Evolutionary conservation across 2,797 vertebrate genomes (phyloP).

Genomic region (Ispidina lecontei): DNA sequence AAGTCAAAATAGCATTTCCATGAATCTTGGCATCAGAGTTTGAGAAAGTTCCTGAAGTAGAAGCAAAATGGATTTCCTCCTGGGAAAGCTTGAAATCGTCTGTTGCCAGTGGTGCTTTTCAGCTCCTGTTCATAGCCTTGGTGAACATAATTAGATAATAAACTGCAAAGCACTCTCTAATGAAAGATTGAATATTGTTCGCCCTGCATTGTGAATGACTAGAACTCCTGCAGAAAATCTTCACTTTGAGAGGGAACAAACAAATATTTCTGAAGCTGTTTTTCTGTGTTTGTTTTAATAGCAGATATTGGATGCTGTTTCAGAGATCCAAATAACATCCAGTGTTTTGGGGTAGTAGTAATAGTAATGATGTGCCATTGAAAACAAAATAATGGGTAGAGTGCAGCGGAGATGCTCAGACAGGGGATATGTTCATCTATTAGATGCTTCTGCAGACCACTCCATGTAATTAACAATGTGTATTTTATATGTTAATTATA

Average conservation of each 20-base stretch:
- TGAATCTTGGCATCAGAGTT: neutral
- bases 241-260: neutral
- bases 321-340: neutral
- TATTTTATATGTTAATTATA: constrained; percentile 23
- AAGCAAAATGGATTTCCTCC: neutral
- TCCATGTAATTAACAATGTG: constrained; percentile 2
- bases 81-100: neutral
- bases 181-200: constrained; percentile 17
- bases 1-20: neutral
- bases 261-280: neutral
- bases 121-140: neutral
- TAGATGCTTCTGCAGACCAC: constrained; percentile 26
- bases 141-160: neutral
- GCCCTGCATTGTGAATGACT: neutral
- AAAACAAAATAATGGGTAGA: constrained; percentile 10
- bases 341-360: neutral
- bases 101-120: neutral
- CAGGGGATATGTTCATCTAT: neutral
- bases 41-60: neutral
- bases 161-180: constrained; percentile 13
- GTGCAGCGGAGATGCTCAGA: neutral
- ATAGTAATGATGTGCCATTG: neutral
- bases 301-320: constrained; percentile 17
- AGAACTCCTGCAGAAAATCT: neutral
- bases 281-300: constrained; percentile 8